Evolutionary conservation across 2,113 vertebrate genomes (phyloP).

Genomic region (Orycteropus afer): DNA sequence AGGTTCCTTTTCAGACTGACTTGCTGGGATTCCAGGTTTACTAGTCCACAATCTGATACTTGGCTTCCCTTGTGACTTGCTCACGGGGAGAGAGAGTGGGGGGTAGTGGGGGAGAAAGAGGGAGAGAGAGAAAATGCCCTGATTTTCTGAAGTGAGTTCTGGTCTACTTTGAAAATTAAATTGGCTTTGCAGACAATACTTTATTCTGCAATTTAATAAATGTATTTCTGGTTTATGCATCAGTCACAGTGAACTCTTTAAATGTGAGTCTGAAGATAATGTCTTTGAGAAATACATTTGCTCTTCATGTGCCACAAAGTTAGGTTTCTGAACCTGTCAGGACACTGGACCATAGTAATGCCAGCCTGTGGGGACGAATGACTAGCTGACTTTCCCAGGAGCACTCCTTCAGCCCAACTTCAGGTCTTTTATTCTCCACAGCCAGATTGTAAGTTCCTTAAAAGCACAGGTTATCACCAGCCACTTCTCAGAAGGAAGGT

Average conservation of each 20-base stretch:
- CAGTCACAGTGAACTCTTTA: background rate
- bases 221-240: constrained; percentile 37
- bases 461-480: too few species aligned
- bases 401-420: background rate
- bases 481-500: too few species aligned
- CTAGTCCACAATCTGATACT: background rate
- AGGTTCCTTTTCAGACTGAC: background rate
- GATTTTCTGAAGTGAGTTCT: constrained; percentile 29
- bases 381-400: background rate
- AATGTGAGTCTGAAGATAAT: background rate
- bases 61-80: background rate
- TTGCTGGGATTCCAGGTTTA: constrained; percentile 6
- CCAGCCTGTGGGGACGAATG: background rate
- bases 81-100: constrained; percentile 12
- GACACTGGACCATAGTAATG: background rate
- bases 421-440: background rate
- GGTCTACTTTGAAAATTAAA: constrained; percentile 46
- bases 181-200: background rate
- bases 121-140: background rate
- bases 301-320: background rate
- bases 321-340: background rate
- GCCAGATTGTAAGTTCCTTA: background rate
- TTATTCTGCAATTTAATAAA: constrained; percentile 51
- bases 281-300: background rate
- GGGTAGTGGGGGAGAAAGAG: constrained; percentile 1